phyloP scores from a whole-genome alignment of 2,113 vertebrate species.

The Shinisaurus crocodilurus region DNA sequence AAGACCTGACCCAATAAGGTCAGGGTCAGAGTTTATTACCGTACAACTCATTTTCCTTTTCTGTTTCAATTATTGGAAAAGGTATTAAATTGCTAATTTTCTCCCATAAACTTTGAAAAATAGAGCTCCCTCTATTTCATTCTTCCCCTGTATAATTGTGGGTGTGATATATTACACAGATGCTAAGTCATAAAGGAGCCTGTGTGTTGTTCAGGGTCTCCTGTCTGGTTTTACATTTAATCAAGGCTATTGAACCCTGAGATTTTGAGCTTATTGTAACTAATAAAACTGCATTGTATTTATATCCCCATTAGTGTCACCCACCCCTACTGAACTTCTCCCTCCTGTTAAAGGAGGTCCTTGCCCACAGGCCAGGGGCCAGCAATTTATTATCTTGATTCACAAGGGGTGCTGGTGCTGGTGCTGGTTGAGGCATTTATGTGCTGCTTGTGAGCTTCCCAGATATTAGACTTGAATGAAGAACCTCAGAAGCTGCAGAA shows the following conservation, averaged over 20 bases:
- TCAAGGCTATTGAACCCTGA: slow-evolving; percentile 28
- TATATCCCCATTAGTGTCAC: slow-evolving; percentile 9
- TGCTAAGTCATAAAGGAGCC: neutral
- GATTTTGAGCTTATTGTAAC: fast-evolving
- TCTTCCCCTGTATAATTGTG: neutral
- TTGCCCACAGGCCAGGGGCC: neutral
- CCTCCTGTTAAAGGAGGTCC: neutral
- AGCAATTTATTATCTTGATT: neutral
- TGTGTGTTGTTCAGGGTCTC: neutral
- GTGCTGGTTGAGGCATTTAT: too few relatives aligned
- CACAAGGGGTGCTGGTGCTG: neutral
- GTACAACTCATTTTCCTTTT: slow-evolving; percentile 30
- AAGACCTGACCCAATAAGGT: slow-evolving; percentile 37
- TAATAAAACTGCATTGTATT: neutral
- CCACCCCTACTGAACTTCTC: neutral
- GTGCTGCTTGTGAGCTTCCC: neutral
- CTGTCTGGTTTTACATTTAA: neutral
- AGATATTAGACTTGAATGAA: neutral
- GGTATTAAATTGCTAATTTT: slow-evolving; percentile 54
- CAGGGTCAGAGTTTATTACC: slow-evolving; percentile 48
- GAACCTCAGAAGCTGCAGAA: neutral
- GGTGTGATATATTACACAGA: slow-evolving; percentile 23
- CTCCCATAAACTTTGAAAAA: slow-evolving; percentile 29
- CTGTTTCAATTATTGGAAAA: slow-evolving; percentile 46
- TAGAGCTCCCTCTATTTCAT: slow-evolving; percentile 36